Evolutionary conservation across 2,797 vertebrate genomes (phyloP).

Genomic region (Pterois miles): DNA sequence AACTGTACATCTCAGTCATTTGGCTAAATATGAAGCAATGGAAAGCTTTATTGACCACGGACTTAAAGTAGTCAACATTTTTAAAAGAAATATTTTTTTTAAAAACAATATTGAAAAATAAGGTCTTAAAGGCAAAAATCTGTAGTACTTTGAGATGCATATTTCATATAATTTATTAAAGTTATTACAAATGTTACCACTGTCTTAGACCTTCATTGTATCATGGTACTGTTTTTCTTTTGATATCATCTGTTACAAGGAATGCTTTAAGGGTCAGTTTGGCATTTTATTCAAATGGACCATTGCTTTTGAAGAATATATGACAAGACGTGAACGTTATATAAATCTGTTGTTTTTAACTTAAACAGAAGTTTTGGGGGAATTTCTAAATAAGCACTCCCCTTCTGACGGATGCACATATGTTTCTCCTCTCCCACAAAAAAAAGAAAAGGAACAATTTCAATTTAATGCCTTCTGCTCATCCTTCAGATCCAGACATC

Average conservation of each 20-base stretch:
- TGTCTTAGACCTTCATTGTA: too few species aligned
- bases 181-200: not conserved
- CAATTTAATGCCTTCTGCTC: slow-evolving; percentile 47
- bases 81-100: not conserved
- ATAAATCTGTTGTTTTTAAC: not conserved
- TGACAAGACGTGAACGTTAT: not conserved
- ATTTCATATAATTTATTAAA: not conserved
- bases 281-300: too few species aligned
- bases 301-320: too few species aligned
- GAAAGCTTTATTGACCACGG: not conserved
- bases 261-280: too few species aligned
- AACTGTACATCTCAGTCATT: not conserved
- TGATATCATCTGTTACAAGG: not conserved
- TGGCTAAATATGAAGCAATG: not conserved
- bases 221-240: not conserved
- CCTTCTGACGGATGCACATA: slow-evolving; percentile 1
- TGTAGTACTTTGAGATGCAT: not conserved
- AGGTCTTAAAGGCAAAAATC: rapidly evolving
- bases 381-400: not conserved
- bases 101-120: not conserved
- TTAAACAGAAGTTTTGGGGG: rapidly evolving
- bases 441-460: slow-evolving; percentile 24
- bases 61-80: not conserved
- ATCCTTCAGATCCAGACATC: slow-evolving; percentile 46
- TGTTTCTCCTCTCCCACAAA: not conserved